phyloP scores from a whole-genome alignment of 2,888 invertebrate species.

The Rhodophaea formosa region DNA sequence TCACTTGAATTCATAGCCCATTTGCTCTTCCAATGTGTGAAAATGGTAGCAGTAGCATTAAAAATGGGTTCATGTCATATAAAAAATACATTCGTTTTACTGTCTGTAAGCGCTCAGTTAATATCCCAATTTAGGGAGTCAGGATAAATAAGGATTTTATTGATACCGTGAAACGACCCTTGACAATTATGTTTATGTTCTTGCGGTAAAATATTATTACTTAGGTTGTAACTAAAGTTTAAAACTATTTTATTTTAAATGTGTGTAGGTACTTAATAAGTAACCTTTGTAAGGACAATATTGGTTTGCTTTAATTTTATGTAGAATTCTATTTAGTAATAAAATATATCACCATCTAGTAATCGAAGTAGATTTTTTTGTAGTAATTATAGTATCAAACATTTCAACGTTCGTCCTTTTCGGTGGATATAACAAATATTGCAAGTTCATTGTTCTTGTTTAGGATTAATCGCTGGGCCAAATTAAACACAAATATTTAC shows the following conservation, averaged over 20 bases:
- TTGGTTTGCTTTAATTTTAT: too few species aligned
- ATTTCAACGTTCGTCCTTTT: background rate
- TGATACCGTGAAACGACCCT: background rate
- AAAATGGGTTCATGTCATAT: background rate
- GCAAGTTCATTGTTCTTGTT: background rate
- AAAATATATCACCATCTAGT: too few species aligned
- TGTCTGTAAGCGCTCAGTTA: background rate
- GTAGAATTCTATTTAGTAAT: too few species aligned
- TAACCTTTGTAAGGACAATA: too few species aligned
- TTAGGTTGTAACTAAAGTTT: too few species aligned
- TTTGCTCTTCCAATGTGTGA: background rate
- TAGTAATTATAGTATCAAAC: too few species aligned
- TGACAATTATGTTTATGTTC: conserved; percentile 4
- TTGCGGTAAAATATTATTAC: too few species aligned
- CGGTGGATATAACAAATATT: background rate
- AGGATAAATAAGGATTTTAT: conserved; percentile 6
- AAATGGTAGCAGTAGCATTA: background rate
- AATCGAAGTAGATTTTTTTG: too few species aligned
- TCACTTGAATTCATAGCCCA: background rate
- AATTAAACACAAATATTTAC: conserved; percentile 6
- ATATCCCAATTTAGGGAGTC: conserved; percentile 4
- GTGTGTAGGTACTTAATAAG: too few species aligned
- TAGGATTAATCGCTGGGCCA: background rate
- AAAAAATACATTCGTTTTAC: background rate
- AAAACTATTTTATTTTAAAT: too few species aligned